A percentile compares a stretch with the other conserved stretches of the same genome.
These are phyloP conservation scores for Charina bottae DNA, from an alignment of 2,113 vertebrate species.

Conservation along the genomic window DNA sequence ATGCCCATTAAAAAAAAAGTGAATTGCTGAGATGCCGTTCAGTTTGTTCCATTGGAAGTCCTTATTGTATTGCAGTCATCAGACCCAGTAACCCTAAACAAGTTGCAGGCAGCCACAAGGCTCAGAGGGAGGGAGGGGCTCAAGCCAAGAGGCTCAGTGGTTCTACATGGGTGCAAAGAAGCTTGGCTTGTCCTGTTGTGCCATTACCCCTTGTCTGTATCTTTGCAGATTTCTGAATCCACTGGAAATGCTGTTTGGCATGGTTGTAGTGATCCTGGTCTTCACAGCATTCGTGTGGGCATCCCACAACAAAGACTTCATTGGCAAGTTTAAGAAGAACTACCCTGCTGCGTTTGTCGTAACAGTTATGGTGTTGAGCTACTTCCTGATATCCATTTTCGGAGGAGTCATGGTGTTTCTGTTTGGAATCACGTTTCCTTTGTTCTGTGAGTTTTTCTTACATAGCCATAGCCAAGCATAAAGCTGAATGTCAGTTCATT, in stretches of 20 bases:
- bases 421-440: constrained; percentile 89
- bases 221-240: constrained; percentile 87
- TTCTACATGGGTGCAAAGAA: neutral
- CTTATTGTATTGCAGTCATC: neutral
- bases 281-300: constrained; percentile 88
- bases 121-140: neutral
- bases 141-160: neutral
- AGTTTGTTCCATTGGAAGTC: neutral
- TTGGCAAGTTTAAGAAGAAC: constrained; percentile 87
- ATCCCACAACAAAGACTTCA: constrained; percentile 83
- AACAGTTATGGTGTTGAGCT: constrained; percentile 85
- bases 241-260: constrained; percentile 87
- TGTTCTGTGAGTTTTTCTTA: constrained; percentile 82
- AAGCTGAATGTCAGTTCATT: neutral
- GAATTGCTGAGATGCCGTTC: too few relatives aligned
- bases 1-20: too few relatives aligned
- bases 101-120: neutral
- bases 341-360: constrained; percentile 85
- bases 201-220: neutral
- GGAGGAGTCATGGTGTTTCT: constrained; percentile 94
- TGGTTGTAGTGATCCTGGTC: constrained; percentile 82
- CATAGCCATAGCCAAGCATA: neutral
- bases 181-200: neutral
- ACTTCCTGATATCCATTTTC: constrained; percentile 88
- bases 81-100: neutral